phyloP scores from a whole-genome alignment of 2,888 invertebrate species.

The Lithophane socia region DNA sequence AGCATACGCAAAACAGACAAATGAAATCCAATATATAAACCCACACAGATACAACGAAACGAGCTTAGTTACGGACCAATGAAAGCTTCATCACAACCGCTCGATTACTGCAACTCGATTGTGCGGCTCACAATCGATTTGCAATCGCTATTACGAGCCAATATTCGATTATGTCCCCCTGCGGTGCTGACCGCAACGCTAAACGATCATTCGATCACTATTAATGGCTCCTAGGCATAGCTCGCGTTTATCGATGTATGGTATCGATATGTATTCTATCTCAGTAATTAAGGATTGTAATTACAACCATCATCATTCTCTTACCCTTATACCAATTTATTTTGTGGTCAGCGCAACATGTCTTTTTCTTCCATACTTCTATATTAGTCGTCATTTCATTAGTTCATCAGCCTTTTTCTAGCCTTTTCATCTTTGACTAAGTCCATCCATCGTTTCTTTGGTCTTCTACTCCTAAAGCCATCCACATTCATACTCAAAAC shows the following conservation, averaged over 20 bases:
- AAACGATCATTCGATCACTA: slow-evolving; percentile 70
- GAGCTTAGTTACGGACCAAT: slow-evolving; percentile 64
- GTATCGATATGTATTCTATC: slow-evolving; percentile 33
- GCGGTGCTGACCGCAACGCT: slow-evolving; percentile 68
- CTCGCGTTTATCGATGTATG: slow-evolving; percentile 43
- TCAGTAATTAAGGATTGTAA: slow-evolving; percentile 13
- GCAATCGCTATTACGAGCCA: slow-evolving; percentile 79
- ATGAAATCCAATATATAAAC: slow-evolving; percentile 37
- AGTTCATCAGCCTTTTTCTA: not conserved
- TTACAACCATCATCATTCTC: not conserved
- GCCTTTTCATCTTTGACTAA: no score
- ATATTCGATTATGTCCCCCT: slow-evolving; percentile 81
- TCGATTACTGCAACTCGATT: slow-evolving; percentile 76
- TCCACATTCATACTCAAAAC: not conserved
- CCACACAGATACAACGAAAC: slow-evolving; percentile 47
- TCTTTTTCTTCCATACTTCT: not conserved
- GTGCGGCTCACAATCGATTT: slow-evolving; percentile 82
- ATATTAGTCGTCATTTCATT: not conserved
- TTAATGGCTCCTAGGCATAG: slow-evolving; percentile 62
- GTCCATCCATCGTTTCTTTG: not conserved
- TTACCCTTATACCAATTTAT: not conserved
- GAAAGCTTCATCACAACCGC: slow-evolving; percentile 68
- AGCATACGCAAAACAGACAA: slow-evolving; percentile 25
- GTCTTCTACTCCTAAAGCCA: not conserved
- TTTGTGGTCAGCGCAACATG: not conserved